Base-by-base conservation (phyloP, 1,140 invertebrate genomes). In the Pissodes strobi region DNA sequence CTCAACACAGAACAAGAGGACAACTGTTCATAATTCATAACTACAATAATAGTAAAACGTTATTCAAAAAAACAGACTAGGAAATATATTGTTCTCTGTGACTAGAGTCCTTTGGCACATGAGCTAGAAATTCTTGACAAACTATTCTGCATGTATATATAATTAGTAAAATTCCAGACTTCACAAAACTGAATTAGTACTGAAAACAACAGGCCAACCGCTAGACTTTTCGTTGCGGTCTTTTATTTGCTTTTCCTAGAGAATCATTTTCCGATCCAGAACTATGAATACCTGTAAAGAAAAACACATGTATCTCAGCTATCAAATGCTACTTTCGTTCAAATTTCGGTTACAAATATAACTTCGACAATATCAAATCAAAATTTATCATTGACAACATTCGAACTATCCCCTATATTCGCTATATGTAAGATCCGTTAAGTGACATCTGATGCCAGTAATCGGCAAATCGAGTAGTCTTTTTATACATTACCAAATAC, bases 221-320 rank as follows among this genome's bases (percentile, higher is more conserved):
- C 73, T 77, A 77, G 53, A 76, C 73, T 52, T 76, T 76, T 48
- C 74, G 72, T 13, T 72, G 69, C 45, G 72, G 67, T 25, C 74
- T 69, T 60, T 69, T 58, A 67, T 62, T 72, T 38, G 66, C 53
- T 64, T 73, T 74, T 27, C 75, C 73, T 70, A 77, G 62, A 6
- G 72, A 77, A 68, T 76, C 77, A 59, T 73, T 74, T 52, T 68
- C 75, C 30, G 73, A 76, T 15, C 73, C 75, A 0, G 74, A 75
- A 72, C 76, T 78, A 49, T 69, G 49, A 22, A 68, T 19, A 64
- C 49, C 58, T 41, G 39, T 1, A 46, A 61, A 10, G n/a, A 45
- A 30, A 46, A 10, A 18, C 27, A 0, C 2, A 19, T 21, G 2
- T 1, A 15, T 9, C n/a, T n/a, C n/a, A n/a, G n/a, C n/a, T n/a